Evolutionary conservation across 2,797 vertebrate species (phyloP).

Genomic region (Sebastolobus altivelis): DNA sequence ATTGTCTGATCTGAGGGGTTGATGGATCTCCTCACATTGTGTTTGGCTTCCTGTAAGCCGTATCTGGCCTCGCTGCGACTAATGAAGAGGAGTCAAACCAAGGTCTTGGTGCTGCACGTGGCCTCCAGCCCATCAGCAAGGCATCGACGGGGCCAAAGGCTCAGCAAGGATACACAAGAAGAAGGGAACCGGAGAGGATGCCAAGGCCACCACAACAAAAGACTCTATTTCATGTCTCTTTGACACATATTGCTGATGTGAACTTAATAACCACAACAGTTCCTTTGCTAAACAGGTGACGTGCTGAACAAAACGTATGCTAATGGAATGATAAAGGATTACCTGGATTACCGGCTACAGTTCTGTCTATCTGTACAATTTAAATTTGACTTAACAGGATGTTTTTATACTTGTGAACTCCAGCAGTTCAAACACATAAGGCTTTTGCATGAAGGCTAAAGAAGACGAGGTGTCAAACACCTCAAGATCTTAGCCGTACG

Average conservation of each 20-base stretch:
- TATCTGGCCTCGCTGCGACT: conserved; percentile 10
- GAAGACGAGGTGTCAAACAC: conserved; percentile 7
- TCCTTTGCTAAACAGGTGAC: background rate
- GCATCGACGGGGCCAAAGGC: background rate
- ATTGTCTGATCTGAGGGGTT: conserved; percentile 20
- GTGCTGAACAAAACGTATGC: background rate
- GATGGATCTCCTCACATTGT: conserved; percentile 36
- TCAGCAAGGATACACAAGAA: background rate
- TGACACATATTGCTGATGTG: background rate
- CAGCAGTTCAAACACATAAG: background rate
- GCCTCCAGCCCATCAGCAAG: background rate
- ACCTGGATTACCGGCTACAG: too few relatives aligned
- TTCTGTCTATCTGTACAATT: background rate
- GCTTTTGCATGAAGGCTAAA: background rate
- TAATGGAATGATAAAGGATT: background rate
- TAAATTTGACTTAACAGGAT: background rate
- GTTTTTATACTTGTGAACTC: background rate
- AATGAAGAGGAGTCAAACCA: conserved; percentile 42
- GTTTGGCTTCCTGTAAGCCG: conserved; percentile 39
- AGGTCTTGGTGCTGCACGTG: conserved; percentile 54
- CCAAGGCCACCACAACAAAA: background rate
- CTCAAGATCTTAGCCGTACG: conserved; percentile 17
- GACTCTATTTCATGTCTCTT: background rate
- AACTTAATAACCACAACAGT: background rate
- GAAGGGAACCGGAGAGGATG: background rate